Evolutionary conservation across 2,888 invertebrate species (phyloP).

Genomic region (Tachina fera): DNA sequence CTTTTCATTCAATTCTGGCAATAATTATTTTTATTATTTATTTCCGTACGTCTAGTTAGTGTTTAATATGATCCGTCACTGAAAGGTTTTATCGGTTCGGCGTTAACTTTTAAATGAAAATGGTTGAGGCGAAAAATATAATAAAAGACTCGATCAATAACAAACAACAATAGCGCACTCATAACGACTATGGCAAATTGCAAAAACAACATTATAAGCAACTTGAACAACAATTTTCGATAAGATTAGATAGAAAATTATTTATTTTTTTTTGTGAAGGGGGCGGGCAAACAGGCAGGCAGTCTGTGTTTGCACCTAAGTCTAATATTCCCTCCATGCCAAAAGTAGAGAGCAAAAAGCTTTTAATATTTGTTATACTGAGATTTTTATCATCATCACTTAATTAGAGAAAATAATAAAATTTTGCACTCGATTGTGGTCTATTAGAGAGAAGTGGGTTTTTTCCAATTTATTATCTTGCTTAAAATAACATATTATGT

Average conservation of each 20-base stretch:
- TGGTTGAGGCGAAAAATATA: slow-evolving; percentile 15
- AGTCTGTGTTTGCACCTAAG: not conserved
- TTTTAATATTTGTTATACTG: not conserved
- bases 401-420: not conserved
- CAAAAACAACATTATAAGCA: slow-evolving; percentile 30
- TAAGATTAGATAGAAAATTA: slow-evolving; percentile 60
- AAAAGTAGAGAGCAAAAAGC: slow-evolving; percentile 16
- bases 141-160: slow-evolving; percentile 48
- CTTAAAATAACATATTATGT: too few species aligned
- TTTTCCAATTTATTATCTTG: too few species aligned
- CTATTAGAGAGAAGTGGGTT: too few species aligned
- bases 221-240: slow-evolving; percentile 48
- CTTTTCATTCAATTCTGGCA: slow-evolving; percentile 20
- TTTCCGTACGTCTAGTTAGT: slow-evolving; percentile 74
- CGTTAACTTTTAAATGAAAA: slow-evolving; percentile 63
- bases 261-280: too few species aligned
- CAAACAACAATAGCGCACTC: slow-evolving; percentile 36
- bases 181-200: slow-evolving; percentile 28
- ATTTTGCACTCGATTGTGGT: too few species aligned
- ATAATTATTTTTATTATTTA: not conserved
- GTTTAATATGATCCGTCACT: slow-evolving; percentile 75
- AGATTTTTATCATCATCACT: not conserved
- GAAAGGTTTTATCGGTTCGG: slow-evolving; percentile 70
- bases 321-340: not conserved
- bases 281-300: not conserved